Evolutionary conservation across 1,140 invertebrate species (phyloP), one percentile per base, ranked within the genome.

Genomic region (Calliphora vicina): DNA sequence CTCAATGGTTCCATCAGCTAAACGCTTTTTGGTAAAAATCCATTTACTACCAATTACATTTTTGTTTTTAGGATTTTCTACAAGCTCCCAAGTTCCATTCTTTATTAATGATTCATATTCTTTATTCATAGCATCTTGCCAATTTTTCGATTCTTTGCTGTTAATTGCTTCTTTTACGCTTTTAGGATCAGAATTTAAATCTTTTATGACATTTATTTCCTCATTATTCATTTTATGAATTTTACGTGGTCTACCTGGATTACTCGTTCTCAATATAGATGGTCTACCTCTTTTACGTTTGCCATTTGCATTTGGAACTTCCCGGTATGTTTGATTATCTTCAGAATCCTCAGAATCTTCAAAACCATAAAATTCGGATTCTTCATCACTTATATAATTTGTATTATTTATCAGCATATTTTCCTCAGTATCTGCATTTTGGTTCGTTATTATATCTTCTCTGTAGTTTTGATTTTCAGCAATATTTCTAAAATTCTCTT

Each of bases 21-120:
- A 76, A 13, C 27, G 27, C 80, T 90, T 91, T n/a, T 72, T 84
- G 83, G 86, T 86, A 73, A 86, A 90, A 42, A 91, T 86, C 89
- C 88, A 90, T 86, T 89, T 90, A 78, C 74, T 81, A 57, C 82
- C 84, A 50, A 91, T 84, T 17, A 84, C 26, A 42, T 86, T 86
- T 74, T 85, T 61, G 13, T 82, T 80, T 82, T 81, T 83, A 12
- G 85, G 88, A 82, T 67, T 80, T 61, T 85, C 71, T 12, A 87
- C n/a, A n/a, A n/a, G n/a, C n/a, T n/a, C n/a, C n/a, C n/a, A n/a
- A n/a, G n/a, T n/a, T n/a, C n/a, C n/a, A n/a, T n/a, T n/a, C n/a
- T n/a, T n/a, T n/a, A n/a, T n/a, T n/a, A n/a, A n/a, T n/a, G n/a
- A n/a, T n/a, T n/a, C n/a, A n/a, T n/a, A n/a, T n/a, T n/a, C n/a